Conservation (phyloP, 2,797 vertebrate genomes). For the Centropyge bicolor region DNA sequence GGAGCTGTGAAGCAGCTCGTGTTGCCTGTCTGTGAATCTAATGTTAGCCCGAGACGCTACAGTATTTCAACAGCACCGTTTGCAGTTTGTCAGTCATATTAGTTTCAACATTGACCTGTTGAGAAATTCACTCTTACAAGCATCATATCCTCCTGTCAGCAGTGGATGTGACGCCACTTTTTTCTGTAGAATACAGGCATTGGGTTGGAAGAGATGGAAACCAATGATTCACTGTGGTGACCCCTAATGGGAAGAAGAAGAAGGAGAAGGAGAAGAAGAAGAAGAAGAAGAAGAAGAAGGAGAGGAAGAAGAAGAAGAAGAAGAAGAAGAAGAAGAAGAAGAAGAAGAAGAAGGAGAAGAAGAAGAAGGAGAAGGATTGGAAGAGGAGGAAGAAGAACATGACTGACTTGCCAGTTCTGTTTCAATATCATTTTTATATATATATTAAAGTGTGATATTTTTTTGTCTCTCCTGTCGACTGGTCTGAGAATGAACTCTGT, state of each 20-base stretch:
- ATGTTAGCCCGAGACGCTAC: background rate
- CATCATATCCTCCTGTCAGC: background rate
- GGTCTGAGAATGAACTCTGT: background rate
- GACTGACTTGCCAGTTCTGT: background rate
- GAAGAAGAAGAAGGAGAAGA: too few species aligned
- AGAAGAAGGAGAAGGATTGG: too few species aligned
- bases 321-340: too few species aligned
- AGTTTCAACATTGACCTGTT: background rate
- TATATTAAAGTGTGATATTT: background rate
- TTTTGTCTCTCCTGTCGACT: background rate
- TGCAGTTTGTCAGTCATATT: background rate
- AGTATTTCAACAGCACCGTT: background rate
- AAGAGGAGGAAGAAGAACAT: too few species aligned
- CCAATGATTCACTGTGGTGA: too few species aligned
- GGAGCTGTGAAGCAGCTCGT: background rate
- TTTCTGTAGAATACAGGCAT: background rate
- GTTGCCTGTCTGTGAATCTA: constrained; percentile 6
- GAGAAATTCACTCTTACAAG: background rate
- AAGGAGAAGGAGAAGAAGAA: too few species aligned
- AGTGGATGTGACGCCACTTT: background rate
- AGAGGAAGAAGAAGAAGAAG: too few species aligned
- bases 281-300: too few species aligned
- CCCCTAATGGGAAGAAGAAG: too few species aligned
- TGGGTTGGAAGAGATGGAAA: too few species aligned
- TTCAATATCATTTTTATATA: background rate